Base-by-base conservation (phyloP, 2,113 vertebrate species). In the Equus przewalskii region DNA sequence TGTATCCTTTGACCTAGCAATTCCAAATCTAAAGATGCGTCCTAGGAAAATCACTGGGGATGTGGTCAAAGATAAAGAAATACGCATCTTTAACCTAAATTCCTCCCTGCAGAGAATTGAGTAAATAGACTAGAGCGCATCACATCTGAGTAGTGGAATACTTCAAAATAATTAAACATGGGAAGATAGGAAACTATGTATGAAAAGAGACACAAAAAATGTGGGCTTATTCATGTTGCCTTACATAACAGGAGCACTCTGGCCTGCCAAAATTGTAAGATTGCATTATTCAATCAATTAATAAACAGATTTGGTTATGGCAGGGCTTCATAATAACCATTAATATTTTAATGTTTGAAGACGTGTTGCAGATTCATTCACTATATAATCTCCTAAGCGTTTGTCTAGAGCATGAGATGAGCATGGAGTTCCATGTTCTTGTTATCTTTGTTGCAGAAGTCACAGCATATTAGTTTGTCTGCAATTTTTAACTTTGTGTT, bases 181-280 rank as follows among this genome's bases (percentile, higher is more conserved):
- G 21, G 18, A 85, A 33, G 26, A 56, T 30, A 76, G 16, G 49
- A 62, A 62, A 82, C 28, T 22, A 11, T 60, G 41, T 84, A 51
- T 83, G 30, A 54, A 65, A 51, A 56, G 24, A 33, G 14, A 75
- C 28, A 24, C 12, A 81, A 46, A 33, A 19, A 18, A 1, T 8
- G 12, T 22, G 30, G 21, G 41, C 0, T 44, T 67, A 49, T 11
- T 56, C 26, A 2, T 18, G 18, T 30, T 11, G 33, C 18, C 26
- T 33, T 28, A 30, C 18, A 5, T 51, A 51, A 54, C 6, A 30
- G 44, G 56, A 75, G 2, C 16, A 5, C 58, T 5, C 30, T 64
- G n/a, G 67, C 13, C 49, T 3, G 1, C 33, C 44, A 41, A 0
- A 36, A 13, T 5, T 14, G 46, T 22, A 28, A 9, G 10, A 13